Percentiles rank a stretch among this genome's conserved stretches.
phyloP scores from a whole-genome alignment of 2,888 invertebrate species.

The Punctoribates punctum region DNA sequence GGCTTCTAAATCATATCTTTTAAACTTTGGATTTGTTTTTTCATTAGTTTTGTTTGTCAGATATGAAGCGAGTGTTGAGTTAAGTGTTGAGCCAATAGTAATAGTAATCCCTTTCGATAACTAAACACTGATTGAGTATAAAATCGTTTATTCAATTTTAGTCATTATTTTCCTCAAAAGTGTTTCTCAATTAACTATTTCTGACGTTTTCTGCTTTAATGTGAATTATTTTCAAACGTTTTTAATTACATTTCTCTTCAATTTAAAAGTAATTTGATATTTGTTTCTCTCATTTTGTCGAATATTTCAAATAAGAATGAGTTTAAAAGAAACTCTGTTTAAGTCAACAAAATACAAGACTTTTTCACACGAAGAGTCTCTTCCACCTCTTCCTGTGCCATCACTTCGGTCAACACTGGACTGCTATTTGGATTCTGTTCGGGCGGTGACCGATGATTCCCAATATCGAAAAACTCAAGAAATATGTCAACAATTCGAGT shows the following conservation, averaged over 20 bases:
- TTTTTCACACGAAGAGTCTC: conserved; percentile 58
- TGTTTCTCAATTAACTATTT: background rate
- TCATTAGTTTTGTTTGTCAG: background rate
- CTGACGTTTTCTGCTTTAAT: background rate
- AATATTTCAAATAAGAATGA: background rate
- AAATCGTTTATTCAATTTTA: background rate
- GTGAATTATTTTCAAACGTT: background rate
- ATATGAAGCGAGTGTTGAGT: background rate
- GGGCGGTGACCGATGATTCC: conserved; percentile 56
- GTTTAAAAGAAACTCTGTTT: conserved; percentile 38
- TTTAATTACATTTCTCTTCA: background rate
- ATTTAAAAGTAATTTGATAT: no score
- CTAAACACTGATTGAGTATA: no score
- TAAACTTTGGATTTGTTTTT: background rate
- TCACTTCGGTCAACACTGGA: conserved; percentile 58
- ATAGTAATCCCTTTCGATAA: background rate
- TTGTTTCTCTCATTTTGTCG: background rate
- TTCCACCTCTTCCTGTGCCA: conserved; percentile 60
- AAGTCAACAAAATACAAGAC: conserved; percentile 53
- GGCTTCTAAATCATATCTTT: background rate
- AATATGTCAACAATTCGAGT: conserved; percentile 57
- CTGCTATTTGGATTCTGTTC: conserved; percentile 58
- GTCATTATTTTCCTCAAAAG: background rate
- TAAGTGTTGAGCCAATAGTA: background rate
- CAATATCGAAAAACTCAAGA: conserved; percentile 56